Evolutionary conservation across 2,888 invertebrate species (phyloP).

Genomic region (Callyntrura guangdongensis): DNA sequence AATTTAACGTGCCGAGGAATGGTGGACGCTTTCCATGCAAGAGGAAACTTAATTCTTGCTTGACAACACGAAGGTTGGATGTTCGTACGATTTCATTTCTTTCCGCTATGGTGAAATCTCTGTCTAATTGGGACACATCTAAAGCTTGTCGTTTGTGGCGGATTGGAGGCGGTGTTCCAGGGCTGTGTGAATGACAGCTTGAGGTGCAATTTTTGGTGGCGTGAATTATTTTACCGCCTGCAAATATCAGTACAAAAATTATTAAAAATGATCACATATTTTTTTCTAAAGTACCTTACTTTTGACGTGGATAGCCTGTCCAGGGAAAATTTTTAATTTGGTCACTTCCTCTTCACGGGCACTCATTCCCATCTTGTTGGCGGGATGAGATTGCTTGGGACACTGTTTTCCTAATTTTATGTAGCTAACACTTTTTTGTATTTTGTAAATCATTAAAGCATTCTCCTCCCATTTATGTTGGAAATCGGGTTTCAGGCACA

Average conservation of each 20-base stretch:
- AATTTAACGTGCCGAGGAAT: conserved; percentile 26
- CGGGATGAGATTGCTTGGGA: background rate
- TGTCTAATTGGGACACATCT: conserved; percentile 12
- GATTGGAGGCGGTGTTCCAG: background rate
- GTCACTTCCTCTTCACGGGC: background rate
- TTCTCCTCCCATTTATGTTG: conserved; percentile 34
- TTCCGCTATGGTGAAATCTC: conserved; percentile 30
- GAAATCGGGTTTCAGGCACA: conserved; percentile 27
- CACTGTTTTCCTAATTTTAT: conserved; percentile 28
- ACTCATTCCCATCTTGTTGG: background rate
- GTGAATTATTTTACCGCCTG: conserved; percentile 53
- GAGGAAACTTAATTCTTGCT: conserved; percentile 72
- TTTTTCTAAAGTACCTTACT: conserved; percentile 58
- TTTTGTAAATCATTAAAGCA: conserved; percentile 53
- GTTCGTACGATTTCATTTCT: conserved; percentile 65
- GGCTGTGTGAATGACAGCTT: background rate
- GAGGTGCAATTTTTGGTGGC: conserved; percentile 26
- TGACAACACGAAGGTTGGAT: conserved; percentile 71
- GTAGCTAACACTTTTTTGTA: conserved; percentile 33
- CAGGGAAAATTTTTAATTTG: conserved; percentile 50
- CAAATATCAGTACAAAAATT: background rate
- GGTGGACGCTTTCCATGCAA: conserved; percentile 59
- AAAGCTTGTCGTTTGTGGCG: conserved; percentile 44
- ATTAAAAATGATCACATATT: too few relatives aligned
- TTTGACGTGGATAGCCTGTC: conserved; percentile 69